Percentiles rank a stretch among this genome's conserved stretches.
Conservation (phyloP, 2,888 invertebrate species). For the Tineola bisselliella region DNA sequence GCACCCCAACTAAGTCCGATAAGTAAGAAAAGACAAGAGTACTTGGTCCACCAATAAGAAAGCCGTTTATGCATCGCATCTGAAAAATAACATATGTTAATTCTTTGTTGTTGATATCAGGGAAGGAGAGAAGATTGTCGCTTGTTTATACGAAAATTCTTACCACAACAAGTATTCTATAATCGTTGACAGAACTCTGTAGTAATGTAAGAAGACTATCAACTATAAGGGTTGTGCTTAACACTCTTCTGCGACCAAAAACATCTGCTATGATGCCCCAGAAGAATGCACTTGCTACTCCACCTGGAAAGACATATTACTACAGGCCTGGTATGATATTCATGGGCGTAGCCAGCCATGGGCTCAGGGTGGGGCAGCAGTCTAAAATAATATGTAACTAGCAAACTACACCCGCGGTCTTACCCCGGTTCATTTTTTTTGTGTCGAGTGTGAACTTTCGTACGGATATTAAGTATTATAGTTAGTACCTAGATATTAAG, state of each 20-base stretch:
- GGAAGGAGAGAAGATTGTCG: no score
- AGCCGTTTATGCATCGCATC: conserved; percentile 71
- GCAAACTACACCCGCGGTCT: no score
- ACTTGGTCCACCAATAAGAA: conserved; percentile 70
- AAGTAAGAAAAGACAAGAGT: conserved; percentile 71
- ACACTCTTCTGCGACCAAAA: conserved; percentile 69
- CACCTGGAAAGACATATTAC: conserved; percentile 44
- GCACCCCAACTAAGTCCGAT: conserved; percentile 72
- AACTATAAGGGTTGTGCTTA: conserved; percentile 60
- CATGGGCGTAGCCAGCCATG: no score
- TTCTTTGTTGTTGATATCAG: no score
- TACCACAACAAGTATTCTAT: conserved; percentile 33
- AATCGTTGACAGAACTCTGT: conserved; percentile 55
- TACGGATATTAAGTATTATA: no score
- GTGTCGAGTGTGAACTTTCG: no score
- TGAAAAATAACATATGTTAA: conserved; percentile 19
- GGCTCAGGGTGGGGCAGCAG: no score
- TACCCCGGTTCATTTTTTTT: no score
- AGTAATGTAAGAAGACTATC: conserved; percentile 62
- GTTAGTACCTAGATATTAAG: no score
- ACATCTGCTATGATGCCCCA: conserved; percentile 80
- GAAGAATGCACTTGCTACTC: conserved; percentile 74
- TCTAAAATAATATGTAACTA: no score
- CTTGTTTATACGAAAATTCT: no score
- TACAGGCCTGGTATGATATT: no score